These are phyloP conservation scores for Oscarella lobularis DNA, from an alignment of 37 sponge, comb jelly and placozoan genomes.

Conservation along the genomic window DNA sequence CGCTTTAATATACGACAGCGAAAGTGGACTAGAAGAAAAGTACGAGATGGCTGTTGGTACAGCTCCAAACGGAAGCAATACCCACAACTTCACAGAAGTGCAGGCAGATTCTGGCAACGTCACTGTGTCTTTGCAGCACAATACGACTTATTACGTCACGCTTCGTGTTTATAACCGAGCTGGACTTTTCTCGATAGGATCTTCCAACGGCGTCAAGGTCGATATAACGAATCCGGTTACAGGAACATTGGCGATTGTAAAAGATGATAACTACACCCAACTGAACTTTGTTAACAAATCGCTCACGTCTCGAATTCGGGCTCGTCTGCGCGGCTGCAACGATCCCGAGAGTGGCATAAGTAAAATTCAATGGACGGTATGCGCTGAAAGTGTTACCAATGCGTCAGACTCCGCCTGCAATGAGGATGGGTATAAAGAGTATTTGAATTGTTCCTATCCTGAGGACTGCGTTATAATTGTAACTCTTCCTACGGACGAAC, in stretches of 20 bases:
- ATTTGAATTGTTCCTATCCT: background rate
- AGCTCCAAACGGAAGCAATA: background rate
- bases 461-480: background rate
- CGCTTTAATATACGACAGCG: background rate
- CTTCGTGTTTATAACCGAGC: background rate
- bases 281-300: background rate
- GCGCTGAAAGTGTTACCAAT: background rate
- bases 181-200: background rate
- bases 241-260: background rate
- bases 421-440: background rate
- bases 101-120: background rate
- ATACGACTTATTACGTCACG: background rate
- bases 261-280: background rate
- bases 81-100: background rate
- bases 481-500: background rate
- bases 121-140: background rate
- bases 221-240: background rate
- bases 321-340: background rate
- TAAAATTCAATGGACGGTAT: background rate
- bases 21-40: background rate
- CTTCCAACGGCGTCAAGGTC: background rate
- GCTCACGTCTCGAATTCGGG: background rate
- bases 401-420: background rate
- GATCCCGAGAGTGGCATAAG: background rate
- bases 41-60: background rate